These are phyloP conservation scores for Otolemur garnettii DNA, from an alignment of 2,113 vertebrate genomes.

Conservation along the genomic window DNA sequence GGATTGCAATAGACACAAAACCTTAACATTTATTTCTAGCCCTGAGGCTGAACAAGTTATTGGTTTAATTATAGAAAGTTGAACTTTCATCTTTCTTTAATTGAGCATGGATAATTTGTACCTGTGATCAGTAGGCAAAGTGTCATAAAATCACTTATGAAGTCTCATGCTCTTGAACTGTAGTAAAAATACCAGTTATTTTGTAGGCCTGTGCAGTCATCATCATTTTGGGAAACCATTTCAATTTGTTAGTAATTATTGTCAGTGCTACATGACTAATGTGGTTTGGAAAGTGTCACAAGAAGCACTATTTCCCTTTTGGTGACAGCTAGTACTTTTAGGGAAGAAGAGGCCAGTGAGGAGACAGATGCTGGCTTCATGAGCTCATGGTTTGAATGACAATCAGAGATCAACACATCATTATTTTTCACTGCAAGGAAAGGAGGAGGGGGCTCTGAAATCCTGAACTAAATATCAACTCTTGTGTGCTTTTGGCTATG, in stretches of 20 bases:
- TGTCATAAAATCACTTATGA: constrained; percentile 48
- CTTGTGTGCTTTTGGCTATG: constrained; percentile 57
- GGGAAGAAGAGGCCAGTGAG: constrained; percentile 60
- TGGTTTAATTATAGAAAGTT: constrained; percentile 62
- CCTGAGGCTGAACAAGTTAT: constrained; percentile 44
- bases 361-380: constrained; percentile 81
- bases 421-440: constrained; percentile 86
- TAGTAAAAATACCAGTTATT: not conserved
- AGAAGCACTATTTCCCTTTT: constrained; percentile 11
- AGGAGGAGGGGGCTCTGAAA: constrained; percentile 56
- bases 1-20: not conserved
- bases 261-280: constrained; percentile 44
- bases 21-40: constrained; percentile 28
- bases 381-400: constrained; percentile 81
- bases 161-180: not conserved
- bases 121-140: constrained; percentile 58
- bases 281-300: constrained; percentile 16
- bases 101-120: constrained; percentile 51
- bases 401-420: constrained; percentile 84
- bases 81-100: constrained; percentile 62
- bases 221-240: not conserved
- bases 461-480: constrained; percentile 67
- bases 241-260: constrained; percentile 7
- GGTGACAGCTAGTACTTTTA: constrained; percentile 63
- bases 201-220: not conserved